phyloP scores from a whole-genome alignment of 2,888 invertebrate species.

The Calameuta pallipes region DNA sequence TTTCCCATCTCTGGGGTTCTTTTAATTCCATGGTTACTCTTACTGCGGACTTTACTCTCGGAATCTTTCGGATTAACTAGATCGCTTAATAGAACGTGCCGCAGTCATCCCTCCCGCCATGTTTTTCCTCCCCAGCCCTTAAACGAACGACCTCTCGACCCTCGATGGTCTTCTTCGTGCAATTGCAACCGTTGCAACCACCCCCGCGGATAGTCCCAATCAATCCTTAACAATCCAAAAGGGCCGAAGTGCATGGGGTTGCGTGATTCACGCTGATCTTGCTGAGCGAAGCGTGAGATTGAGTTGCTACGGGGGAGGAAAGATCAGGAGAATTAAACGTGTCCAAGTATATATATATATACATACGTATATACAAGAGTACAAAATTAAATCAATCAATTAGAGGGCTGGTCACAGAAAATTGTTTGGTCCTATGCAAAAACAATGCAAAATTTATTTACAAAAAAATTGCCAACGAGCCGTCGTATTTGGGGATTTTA shows the following conservation, averaged over 20 bases:
- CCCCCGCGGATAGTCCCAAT: slow-evolving; percentile 17
- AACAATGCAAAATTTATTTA: neutral
- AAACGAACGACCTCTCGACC: neutral
- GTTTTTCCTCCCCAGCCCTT: neutral
- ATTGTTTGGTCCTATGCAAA: no score
- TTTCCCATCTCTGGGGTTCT: neutral
- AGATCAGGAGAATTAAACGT: neutral
- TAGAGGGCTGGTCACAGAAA: neutral
- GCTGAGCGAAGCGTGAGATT: slow-evolving; percentile 37
- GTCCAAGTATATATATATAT: neutral
- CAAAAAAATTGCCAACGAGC: neutral
- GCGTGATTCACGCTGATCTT: slow-evolving; percentile 31
- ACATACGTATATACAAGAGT: slow-evolving; percentile 12
- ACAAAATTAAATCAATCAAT: neutral
- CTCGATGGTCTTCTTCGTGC: slow-evolving; percentile 11
- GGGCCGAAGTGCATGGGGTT: slow-evolving; percentile 20
- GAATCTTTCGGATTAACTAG: neutral
- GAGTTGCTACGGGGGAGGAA: slow-evolving; percentile 16
- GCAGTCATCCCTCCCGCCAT: neutral
- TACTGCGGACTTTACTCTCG: neutral
- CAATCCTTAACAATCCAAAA: slow-evolving; percentile 23
- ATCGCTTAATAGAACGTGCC: neutral
- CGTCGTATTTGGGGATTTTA: neutral
- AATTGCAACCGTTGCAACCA: slow-evolving; percentile 36
- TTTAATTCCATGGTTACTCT: neutral